phyloP scores from a whole-genome alignment of 2,113 vertebrate species.

The Apistogramma diplotaenia region DNA sequence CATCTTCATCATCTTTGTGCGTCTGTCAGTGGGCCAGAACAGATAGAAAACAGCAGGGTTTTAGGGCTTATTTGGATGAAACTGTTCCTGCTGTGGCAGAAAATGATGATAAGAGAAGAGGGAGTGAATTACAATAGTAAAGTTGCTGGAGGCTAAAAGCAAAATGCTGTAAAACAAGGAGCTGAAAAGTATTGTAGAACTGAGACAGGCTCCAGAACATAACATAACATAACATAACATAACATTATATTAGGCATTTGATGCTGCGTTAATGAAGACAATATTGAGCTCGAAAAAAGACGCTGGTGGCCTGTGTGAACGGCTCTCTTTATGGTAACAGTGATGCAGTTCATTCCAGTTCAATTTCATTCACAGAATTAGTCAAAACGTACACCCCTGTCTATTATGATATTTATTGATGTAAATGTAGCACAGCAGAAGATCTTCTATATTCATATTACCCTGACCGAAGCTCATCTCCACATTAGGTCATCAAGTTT shows the following conservation, averaged over 20 bases:
- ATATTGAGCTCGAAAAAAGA: background rate
- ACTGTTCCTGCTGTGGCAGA: background rate
- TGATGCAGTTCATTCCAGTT: background rate
- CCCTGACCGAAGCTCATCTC: background rate
- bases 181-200: background rate
- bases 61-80: background rate
- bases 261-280: background rate
- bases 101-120: background rate
- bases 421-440: background rate
- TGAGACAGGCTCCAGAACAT: background rate
- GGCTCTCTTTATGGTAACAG: background rate
- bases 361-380: background rate
- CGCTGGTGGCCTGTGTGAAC: background rate
- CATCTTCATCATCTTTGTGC: background rate
- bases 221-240: background rate
- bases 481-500: background rate
- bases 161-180: background rate
- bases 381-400: background rate
- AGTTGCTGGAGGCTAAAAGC: background rate
- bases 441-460: background rate
- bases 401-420: background rate
- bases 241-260: background rate
- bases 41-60: background rate
- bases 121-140: background rate
- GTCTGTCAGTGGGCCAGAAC: background rate